Evolutionary conservation across 1,140 invertebrate species (phyloP).

Genomic region (Drosophila pruinosa): DNA sequence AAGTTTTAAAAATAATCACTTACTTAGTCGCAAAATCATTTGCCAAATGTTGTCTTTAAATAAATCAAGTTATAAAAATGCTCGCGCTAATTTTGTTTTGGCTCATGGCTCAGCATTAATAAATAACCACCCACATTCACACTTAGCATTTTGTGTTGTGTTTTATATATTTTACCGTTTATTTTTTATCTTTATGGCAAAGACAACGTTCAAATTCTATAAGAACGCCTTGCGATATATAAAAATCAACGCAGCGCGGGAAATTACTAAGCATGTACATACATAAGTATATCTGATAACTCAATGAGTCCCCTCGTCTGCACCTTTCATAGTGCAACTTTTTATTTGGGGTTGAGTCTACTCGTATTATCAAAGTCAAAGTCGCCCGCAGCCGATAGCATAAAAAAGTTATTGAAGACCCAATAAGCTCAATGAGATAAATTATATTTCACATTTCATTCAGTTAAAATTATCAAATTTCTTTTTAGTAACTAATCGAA

Average conservation of each 20-base stretch:
- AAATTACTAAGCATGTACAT: slow-evolving; percentile 34
- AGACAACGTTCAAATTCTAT: slow-evolving; percentile 57
- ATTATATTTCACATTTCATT: slow-evolving; percentile 56
- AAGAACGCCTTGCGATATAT: slow-evolving; percentile 22
- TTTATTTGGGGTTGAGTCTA: slow-evolving; percentile 4
- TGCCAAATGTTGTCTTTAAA: slow-evolving; percentile 68
- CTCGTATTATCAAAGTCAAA: slow-evolving; percentile 58
- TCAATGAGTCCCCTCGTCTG: background rate
- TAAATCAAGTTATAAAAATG: slow-evolving; percentile 80
- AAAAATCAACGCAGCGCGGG: slow-evolving; percentile 55
- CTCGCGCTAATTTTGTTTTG: slow-evolving; percentile 62
- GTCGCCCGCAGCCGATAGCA: slow-evolving; percentile 47
- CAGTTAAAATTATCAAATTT: slow-evolving; percentile 35
- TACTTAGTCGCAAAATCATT: slow-evolving; percentile 45
- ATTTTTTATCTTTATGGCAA: slow-evolving; percentile 64
- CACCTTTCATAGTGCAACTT: slow-evolving; percentile 26
- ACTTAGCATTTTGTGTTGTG: slow-evolving; percentile 3
- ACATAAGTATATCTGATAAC: slow-evolving; percentile 54
- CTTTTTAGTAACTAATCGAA: slow-evolving; percentile 29
- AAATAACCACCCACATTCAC: slow-evolving; percentile 75
- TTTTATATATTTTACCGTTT: slow-evolving; percentile 10
- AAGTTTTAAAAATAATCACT: slow-evolving; percentile 40
- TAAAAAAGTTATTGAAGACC: slow-evolving; percentile 63
- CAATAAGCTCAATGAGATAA: slow-evolving; percentile 64
- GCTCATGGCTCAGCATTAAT: slow-evolving; percentile 60